Base-by-base conservation (phyloP, 2,888 invertebrate genomes). In the Leucoma salicis region DNA sequence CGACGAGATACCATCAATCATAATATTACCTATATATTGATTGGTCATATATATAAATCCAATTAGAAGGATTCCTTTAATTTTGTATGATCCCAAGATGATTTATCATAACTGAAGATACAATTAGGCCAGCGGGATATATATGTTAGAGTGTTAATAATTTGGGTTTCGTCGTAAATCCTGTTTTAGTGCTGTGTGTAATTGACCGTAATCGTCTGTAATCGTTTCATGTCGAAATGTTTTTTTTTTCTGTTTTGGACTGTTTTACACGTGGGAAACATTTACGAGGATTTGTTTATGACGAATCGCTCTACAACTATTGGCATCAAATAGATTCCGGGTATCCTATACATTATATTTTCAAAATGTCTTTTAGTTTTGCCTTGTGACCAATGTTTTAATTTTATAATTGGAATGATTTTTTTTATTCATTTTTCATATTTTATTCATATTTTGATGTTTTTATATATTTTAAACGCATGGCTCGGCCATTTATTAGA, bases 1-100 rank as follows among this genome's bases (percentile, higher is more conserved):
- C 71, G 74, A 79, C 75, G 75, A 72, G 75, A 80, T 84, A 80
- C 78, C 83, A 89, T 89, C 85, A 88, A 89, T 88, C 88, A 88
- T 78, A 71, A n/a, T n/a, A n/a, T n/a, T n/a, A n/a, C n/a, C n/a
- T 61, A 78, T 83, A 86, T 85, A 86, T 85, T 83, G 88, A 87
- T 89, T 85, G 87, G 74, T 78, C 66, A 71, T 78, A 74, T 76
- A 78, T 79, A 84, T 79, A 79, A 78, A 84, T 79, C 87, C 86
- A 89, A 88, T 88, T 89, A 87, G 81, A 80, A 44, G 61, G 72
- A 74, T 80, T 86, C 83, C 84, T 84, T 78, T 74, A 78, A 80
- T 80, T 85, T 83, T 69, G 74, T 79, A 77, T 68, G 70, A 74
- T 72, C 74, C 71, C 61, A 53, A 55, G 21, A 80, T 86, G 84